Conservation (phyloP, 92 coral and sea anemone genomes). For the Palythoa heliodiscus region DNA sequence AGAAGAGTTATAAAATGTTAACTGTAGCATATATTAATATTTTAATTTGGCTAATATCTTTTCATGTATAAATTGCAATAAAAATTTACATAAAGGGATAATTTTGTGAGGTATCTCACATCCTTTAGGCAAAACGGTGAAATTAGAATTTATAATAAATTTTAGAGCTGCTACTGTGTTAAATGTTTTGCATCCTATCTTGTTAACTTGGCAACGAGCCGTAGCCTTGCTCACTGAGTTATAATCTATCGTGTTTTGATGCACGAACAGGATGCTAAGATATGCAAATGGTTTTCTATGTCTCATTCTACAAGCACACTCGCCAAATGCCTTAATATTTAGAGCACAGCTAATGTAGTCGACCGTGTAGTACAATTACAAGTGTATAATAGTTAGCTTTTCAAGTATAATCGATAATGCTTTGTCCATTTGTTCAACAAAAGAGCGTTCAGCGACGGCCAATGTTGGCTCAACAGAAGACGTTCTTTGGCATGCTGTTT, state of each 20-base stretch:
- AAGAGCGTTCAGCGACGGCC: slow-evolving; percentile 81
- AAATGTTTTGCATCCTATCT: slow-evolving; percentile 4
- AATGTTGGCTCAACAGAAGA: slow-evolving; percentile 63
- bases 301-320: background rate
- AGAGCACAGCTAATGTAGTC: background rate
- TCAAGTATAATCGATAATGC: background rate
- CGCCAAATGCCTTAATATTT: background rate
- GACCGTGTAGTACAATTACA: background rate
- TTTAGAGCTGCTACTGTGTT: background rate
- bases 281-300: background rate
- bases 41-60: background rate
- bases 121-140: slow-evolving; percentile 4
- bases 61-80: background rate
- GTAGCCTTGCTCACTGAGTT: background rate
- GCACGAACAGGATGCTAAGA: background rate
- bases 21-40: background rate
- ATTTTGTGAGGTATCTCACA: no score
- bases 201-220: slow-evolving; percentile 23
- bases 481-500: slow-evolving; percentile 79
- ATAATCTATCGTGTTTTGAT: background rate
- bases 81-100: no score
- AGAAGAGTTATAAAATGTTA: background rate
- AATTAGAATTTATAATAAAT: slow-evolving; percentile 7
- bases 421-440: slow-evolving; percentile 14
- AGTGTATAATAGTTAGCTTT: background rate